Evolutionary conservation across 2,888 invertebrate genomes (phyloP).

Genomic region (Nudaria mundana): DNA sequence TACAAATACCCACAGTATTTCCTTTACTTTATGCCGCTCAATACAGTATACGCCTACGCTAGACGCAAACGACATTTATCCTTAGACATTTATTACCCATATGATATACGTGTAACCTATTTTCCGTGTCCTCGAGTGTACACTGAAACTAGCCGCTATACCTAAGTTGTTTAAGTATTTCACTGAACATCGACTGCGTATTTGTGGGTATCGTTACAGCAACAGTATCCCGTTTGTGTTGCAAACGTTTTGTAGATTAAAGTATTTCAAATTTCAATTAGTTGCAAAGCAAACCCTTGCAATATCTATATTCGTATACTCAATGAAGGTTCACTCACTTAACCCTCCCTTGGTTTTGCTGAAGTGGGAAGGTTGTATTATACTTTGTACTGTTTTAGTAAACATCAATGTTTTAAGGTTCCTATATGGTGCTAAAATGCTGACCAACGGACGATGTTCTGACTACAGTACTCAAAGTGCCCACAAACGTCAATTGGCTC

Average conservation of each 20-base stretch:
- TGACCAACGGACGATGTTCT: too few species aligned
- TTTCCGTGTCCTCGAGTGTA: slow-evolving; percentile 14
- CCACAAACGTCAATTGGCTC: too few species aligned
- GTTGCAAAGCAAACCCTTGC: not conserved
- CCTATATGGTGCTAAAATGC: too few species aligned
- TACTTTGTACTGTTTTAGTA: too few species aligned
- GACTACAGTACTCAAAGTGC: too few species aligned
- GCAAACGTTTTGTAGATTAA: slow-evolving; percentile 11
- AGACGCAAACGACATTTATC: slow-evolving; percentile 4
- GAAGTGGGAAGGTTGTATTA: too few species aligned
- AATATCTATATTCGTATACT: too few species aligned
- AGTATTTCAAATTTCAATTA: slow-evolving; percentile 11
- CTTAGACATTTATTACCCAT: slow-evolving; percentile 6
- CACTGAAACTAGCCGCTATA: slow-evolving; percentile 17
- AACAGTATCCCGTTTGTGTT: slow-evolving; percentile 20
- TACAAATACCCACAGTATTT: not conserved
- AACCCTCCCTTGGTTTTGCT: too few species aligned
- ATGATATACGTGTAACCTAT: slow-evolving; percentile 3
- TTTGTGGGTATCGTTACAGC: slow-evolving; percentile 23
- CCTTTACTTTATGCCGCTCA: not conserved
- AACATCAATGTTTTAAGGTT: too few species aligned
- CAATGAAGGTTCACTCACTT: too few species aligned
- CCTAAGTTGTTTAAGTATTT: slow-evolving; percentile 29
- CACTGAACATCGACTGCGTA: slow-evolving; percentile 17
- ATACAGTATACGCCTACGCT: not conserved